phyloP scores from a whole-genome alignment of 2,113 vertebrate genomes.

The Semnornis frantzii region DNA sequence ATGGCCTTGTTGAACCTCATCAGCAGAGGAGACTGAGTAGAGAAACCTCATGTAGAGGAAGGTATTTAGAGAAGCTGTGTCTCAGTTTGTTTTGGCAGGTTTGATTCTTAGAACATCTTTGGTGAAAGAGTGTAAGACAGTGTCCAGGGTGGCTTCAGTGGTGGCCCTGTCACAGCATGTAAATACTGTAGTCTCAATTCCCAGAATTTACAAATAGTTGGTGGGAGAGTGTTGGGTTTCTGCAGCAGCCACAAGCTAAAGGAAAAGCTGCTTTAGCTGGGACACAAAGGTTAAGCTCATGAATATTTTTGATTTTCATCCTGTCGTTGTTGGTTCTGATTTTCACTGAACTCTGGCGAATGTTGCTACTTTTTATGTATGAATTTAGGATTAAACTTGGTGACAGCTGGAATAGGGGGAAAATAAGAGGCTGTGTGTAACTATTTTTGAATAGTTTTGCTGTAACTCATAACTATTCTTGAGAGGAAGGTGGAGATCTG shows the following conservation, averaged over 20 bases:
- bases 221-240: background rate
- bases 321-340: background rate
- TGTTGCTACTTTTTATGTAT: background rate
- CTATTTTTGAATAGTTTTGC: background rate
- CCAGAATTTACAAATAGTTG: background rate
- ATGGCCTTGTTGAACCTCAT: no score
- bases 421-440: background rate
- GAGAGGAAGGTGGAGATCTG: background rate
- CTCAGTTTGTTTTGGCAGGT: background rate
- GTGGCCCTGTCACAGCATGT: background rate
- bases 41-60: background rate
- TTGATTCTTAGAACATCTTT: background rate
- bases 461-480: background rate
- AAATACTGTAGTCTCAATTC: background rate
- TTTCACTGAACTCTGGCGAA: background rate
- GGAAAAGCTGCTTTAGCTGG: background rate
- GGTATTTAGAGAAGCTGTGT: background rate
- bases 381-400: background rate
- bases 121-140: background rate
- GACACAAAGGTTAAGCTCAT: background rate
- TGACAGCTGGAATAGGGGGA: background rate
- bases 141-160: background rate
- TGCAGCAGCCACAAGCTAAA: background rate
- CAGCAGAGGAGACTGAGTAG: no score
- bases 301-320: background rate